Percentiles rank a stretch among this genome's conserved stretches.
Evolutionary conservation across 2,113 vertebrate genomes (phyloP).

Genomic region (Psilopogon haemacephalus): DNA sequence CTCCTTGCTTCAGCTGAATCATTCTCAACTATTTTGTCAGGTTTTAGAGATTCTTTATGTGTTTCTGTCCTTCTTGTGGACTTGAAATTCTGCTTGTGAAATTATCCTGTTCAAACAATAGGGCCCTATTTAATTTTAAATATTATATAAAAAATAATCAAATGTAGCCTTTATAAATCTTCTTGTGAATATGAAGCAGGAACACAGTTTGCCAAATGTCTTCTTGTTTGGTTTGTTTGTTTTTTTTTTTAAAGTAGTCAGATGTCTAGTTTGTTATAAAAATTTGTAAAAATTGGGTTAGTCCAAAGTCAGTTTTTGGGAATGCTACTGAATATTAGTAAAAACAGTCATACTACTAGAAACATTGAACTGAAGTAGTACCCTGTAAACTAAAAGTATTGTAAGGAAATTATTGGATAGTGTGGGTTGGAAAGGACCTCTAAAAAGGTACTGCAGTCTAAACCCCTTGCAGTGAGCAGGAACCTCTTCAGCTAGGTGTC

Average conservation of each 20-base stretch:
- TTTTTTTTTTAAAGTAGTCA: background rate
- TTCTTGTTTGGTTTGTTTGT: background rate
- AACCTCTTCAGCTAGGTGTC: background rate
- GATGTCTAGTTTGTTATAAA: background rate
- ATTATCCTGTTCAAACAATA: background rate
- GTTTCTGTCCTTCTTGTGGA: background rate
- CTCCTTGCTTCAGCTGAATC: background rate
- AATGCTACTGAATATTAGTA: background rate
- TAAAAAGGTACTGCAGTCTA: background rate
- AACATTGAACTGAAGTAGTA: background rate
- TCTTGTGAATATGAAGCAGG: background rate
- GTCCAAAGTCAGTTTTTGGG: background rate
- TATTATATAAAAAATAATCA: background rate
- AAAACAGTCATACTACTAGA: background rate
- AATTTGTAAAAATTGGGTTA: background rate
- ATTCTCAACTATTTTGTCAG: background rate
- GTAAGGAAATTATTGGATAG: background rate
- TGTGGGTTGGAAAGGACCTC: background rate
- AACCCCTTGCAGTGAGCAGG: background rate
- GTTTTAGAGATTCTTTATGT: background rate
- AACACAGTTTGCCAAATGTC: background rate
- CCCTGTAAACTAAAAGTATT: background rate
- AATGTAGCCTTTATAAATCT: background rate
- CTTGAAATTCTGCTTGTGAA: background rate
- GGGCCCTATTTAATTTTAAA: background rate